Percentiles rank a stretch among this genome's conserved stretches.
Conservation (phyloP, 1,140 invertebrate species). For the Semibalanus balanoides region DNA sequence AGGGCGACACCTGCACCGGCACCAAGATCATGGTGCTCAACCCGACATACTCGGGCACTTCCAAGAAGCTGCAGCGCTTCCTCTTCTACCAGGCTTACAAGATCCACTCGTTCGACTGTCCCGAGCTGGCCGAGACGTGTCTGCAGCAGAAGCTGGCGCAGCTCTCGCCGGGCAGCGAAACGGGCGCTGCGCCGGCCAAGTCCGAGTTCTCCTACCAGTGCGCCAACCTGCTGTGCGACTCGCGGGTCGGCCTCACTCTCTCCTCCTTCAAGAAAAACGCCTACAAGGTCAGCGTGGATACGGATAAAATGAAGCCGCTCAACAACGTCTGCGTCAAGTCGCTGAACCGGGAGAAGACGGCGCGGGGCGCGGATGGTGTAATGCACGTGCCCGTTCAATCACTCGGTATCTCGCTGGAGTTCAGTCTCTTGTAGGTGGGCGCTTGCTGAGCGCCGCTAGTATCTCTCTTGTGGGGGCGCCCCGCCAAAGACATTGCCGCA, state of each 20-base stretch:
- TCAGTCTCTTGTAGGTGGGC: background rate
- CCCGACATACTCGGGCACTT: background rate
- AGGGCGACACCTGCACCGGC: background rate
- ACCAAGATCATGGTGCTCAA: conserved; percentile 6
- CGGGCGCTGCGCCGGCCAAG: background rate
- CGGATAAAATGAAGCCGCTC: background rate
- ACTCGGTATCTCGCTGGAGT: background rate
- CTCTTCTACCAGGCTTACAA: conserved; percentile 1
- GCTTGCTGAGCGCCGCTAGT: no score
- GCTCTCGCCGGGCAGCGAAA: background rate
- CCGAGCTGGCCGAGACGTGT: background rate
- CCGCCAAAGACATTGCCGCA: no score
- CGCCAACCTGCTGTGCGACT: conserved; percentile 4
- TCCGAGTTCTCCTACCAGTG: conserved; percentile 3
- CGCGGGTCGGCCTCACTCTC: background rate
- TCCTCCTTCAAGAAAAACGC: background rate
- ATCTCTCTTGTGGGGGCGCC: no score
- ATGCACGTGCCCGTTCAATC: background rate
- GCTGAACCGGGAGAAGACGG: background rate
- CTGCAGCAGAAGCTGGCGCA: conserved; percentile 1
- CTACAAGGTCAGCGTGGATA: background rate
- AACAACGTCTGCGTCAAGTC: conserved; percentile 3
- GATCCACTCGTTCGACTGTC: background rate
- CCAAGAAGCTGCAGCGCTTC: background rate
- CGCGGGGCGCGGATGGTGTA: background rate